Evolutionary conservation across 2,888 invertebrate species (phyloP).

Genomic region (Calliopum simillimum): DNA sequence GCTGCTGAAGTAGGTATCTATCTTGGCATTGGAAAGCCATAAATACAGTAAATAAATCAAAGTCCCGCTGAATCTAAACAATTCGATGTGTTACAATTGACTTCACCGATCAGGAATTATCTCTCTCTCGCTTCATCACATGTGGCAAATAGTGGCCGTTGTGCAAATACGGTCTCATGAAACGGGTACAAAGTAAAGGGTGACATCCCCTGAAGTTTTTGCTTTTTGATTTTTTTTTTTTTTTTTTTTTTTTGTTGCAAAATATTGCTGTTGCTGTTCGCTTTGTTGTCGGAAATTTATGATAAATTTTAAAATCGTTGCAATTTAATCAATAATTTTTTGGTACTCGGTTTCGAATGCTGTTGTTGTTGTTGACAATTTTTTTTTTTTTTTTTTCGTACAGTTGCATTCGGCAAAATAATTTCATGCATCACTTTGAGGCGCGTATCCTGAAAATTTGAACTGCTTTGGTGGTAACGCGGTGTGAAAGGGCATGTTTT

Average conservation of each 20-base stretch:
- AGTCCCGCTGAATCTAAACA: constrained; percentile 64
- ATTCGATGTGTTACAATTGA: constrained; percentile 67
- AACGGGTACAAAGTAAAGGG: constrained; percentile 28
- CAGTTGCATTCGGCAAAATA: constrained; percentile 19
- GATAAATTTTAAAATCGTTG: constrained; percentile 63
- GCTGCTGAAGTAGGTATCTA: constrained; percentile 53
- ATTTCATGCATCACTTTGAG: neutral
- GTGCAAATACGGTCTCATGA: constrained; percentile 42
- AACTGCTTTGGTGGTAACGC: constrained; percentile 44
- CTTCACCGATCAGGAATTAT: constrained; percentile 59
- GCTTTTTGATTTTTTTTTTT: constrained; percentile 28
- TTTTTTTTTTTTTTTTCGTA: constrained; percentile 24
- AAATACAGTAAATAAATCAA: constrained; percentile 67
- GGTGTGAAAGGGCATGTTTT: constrained; percentile 67
- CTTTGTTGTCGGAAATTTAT: constrained; percentile 62
- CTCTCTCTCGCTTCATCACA: constrained; percentile 23
- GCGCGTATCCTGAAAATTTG: neutral
- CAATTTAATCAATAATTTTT: constrained; percentile 64
- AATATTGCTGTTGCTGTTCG: constrained; percentile 5
- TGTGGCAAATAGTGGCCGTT: constrained; percentile 44
- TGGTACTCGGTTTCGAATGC: constrained; percentile 18
- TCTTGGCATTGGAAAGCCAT: constrained; percentile 53
- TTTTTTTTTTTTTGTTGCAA: constrained; percentile 13
- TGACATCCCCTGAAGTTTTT: constrained; percentile 34
- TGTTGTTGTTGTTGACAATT: constrained; percentile 16